Percentiles rank a stretch among this genome's conserved stretches.
Evolutionary conservation across 2,888 invertebrate genomes (phyloP).

Genomic region (Litoditis marina): DNA sequence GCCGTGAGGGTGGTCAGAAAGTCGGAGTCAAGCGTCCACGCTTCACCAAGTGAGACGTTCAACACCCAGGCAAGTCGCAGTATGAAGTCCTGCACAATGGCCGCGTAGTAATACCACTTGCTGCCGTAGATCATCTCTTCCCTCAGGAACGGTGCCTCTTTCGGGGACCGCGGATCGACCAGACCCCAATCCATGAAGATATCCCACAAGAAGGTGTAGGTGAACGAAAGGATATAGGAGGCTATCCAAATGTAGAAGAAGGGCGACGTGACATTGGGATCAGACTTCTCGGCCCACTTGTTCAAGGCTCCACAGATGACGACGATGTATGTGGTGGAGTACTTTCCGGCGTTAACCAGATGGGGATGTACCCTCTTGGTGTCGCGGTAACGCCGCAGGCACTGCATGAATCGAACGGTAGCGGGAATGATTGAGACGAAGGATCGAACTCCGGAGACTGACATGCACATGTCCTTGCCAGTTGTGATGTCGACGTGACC

Average conservation of each 20-base stretch:
- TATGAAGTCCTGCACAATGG: constrained; percentile 88
- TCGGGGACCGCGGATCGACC: constrained; percentile 79
- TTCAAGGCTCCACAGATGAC: constrained; percentile 71
- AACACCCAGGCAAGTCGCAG: constrained; percentile 89
- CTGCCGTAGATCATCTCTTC: constrained; percentile 62
- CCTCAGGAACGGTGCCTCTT: constrained; percentile 72
- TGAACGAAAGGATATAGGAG: constrained; percentile 76
- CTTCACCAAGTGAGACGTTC: constrained; percentile 71
- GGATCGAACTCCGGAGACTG: constrained; percentile 74
- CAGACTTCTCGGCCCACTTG: constrained; percentile 71
- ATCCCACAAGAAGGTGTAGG: constrained; percentile 96
- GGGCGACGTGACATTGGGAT: constrained; percentile 49
- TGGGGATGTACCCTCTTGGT: constrained; percentile 84
- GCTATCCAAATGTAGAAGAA: constrained; percentile 75
- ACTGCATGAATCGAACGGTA: constrained; percentile 96
- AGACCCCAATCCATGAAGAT: constrained; percentile 91
- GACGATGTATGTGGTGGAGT: constrained; percentile 92
- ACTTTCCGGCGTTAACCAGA: constrained; percentile 94
- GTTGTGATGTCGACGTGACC: constrained; percentile 57
- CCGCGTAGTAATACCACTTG: constrained; percentile 82
- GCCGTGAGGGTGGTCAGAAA: constrained; percentile 57
- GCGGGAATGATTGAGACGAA: constrained; percentile 88
- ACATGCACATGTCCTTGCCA: constrained; percentile 68
- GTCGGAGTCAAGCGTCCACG: constrained; percentile 59
- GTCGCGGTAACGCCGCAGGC: constrained; percentile 88